Conservation (phyloP, 2,797 vertebrate species). For the Champsocephalus esox region DNA sequence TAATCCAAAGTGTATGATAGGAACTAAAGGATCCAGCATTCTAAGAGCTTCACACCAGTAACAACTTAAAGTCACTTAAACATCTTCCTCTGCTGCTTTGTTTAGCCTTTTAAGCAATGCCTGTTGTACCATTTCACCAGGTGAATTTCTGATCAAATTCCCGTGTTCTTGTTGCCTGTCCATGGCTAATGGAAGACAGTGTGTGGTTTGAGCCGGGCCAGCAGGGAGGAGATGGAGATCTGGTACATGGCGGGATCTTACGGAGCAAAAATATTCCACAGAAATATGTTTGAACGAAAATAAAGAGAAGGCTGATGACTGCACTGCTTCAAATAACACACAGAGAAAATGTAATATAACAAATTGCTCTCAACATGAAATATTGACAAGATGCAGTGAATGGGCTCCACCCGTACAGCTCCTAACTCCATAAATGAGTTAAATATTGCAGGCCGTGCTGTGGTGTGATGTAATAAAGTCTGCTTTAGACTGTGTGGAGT, state of each 20-base stretch:
- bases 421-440: slow-evolving; percentile 63
- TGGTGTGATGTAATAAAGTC: slow-evolving; percentile 56
- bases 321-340: slow-evolving; percentile 46
- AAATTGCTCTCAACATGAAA: slow-evolving; percentile 69
- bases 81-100: neutral
- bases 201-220: slow-evolving; percentile 9
- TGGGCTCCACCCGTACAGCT: slow-evolving; percentile 41
- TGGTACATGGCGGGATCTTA: slow-evolving; percentile 30
- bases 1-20: neutral
- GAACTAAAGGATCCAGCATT: neutral
- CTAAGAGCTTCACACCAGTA: neutral
- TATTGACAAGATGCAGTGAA: slow-evolving; percentile 63
- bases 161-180: neutral
- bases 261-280: slow-evolving; percentile 58
- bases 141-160: neutral
- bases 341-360: slow-evolving; percentile 61
- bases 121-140: neutral
- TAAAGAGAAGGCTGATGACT: slow-evolving; percentile 50
- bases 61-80: neutral
- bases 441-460: slow-evolving; percentile 56
- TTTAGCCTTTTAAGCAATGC: neutral
- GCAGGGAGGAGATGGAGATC: slow-evolving; percentile 38
- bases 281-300: slow-evolving; percentile 56
- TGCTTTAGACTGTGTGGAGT: slow-evolving; percentile 43
- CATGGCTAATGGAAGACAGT: slow-evolving; percentile 4